Base-by-base conservation (phyloP, 2,888 invertebrate genomes). In the Agrochola lota region DNA sequence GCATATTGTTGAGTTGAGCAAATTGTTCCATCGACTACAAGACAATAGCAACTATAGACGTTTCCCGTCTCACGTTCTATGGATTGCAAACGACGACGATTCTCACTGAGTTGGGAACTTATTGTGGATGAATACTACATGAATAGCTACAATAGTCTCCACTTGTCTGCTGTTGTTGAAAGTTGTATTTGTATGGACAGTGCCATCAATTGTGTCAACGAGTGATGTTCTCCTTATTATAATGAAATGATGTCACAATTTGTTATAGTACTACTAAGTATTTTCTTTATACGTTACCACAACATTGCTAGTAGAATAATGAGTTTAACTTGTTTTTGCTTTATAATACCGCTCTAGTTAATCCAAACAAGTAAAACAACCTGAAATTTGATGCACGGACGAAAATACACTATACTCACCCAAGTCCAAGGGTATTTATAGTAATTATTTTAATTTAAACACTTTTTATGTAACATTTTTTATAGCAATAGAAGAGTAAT, bases 21-120 rank as follows among this genome's bases (percentile, higher is more conserved):
- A 74, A 80, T 80, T 74, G 74, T 83, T 74, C 68, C 43, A 64
- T 64, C 40, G 59, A 35, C 70, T 60, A 59, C 46, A 62, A 83
- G 68, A 83, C 85, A 81, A 73, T 74, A 55, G 40, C 12, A 35
- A 80, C 84, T 73, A 81, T 71, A 70, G 40, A 66, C 30, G 64
- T 59, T 64, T 49, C 60, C 74, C 63, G 57, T 71, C 43, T 40
- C 68, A 49, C 40, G 49, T 69, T 69, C 63, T 78, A 63, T 40
- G 71, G 55, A 75, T 74, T 49, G 76, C 57, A 35, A 79, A 55
- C 62, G 71, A 64, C 64, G 52, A 59, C 35, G 40, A 66, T 49
- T 67, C 69, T 46, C 63, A 46, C 11, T 15, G 64, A 73, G 71
- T 72, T 71, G 63, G 52, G 59, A 72, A 84, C 62, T 80, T 69